Evolutionary conservation across 2,797 vertebrate species (phyloP), one percentile per base, ranked within the genome.

Genomic region (Silurus lanzhouensis): DNA sequence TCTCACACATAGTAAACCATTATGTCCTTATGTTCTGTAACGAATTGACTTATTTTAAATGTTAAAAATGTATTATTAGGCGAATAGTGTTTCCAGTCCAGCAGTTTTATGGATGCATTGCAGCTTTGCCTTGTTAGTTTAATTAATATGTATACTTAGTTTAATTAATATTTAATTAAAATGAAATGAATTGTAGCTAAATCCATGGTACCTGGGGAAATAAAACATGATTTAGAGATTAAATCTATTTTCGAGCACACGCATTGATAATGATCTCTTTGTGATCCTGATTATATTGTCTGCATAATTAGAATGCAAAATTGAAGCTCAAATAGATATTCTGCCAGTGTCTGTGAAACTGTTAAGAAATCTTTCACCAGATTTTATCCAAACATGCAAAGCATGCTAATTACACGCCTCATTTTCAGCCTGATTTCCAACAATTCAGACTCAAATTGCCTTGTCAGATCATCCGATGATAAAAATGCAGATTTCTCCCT

Each of bases 371-470:
- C 91, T 95, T 94, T 91, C 95, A 95, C 90, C 93, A 93, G 91
- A 93, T 96, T 88, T 94, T 97, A 91, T 96, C 96, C 86, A 93
- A 96, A 92, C 91, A 91, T 87, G 87, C 92, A 76, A 85, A 87
- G 91, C 91, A 93, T 95, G 95, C 95, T 95, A 90, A 92, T 92
- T 91, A 90, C 88, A 90, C 3, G 90, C 88, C 91, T 90, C 89
- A 91, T 92, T 95, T 92, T 85, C 90, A 90, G 81, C 80, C 86
- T 44, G 85, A 86, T 88, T 89, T 88, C 85, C 81, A 88, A 88
- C 85, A 75, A 79, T 86, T 72, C 1, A 1, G 60, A 25, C 80
- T 85, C 66, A 83, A 58, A 46, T 83, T 52, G 68, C 58, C 64
- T 88, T 87, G 90, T 87, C 83, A 85, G 79, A 84, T 82, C 60